Conservation (phyloP, 2,113 vertebrate species). For the Coturnix japonica region DNA sequence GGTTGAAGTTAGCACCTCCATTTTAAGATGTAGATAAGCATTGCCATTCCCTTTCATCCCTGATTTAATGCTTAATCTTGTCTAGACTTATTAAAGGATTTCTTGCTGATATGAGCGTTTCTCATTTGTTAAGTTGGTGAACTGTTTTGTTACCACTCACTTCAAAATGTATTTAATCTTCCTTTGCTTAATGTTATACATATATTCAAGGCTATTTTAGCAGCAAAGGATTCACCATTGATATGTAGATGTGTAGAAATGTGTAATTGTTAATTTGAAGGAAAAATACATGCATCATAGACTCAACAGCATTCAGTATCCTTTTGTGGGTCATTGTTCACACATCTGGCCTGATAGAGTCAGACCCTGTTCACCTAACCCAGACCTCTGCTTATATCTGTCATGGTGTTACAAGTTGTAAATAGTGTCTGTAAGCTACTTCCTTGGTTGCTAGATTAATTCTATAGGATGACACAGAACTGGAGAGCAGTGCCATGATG, state of each 20-base stretch:
- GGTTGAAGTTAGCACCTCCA: not conserved
- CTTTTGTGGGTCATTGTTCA: not conserved
- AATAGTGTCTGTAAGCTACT: not conserved
- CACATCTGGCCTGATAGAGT: not conserved
- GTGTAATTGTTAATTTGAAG: not conserved
- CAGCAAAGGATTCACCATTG: rapidly evolving
- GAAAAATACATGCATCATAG: not conserved
- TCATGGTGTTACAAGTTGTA: not conserved
- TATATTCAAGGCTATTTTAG: not conserved
- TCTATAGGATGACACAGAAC: not conserved
- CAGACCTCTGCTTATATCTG: not conserved
- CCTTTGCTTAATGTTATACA: not conserved
- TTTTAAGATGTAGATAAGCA: not conserved
- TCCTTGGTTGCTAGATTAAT: not conserved
- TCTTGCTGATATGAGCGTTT: not conserved
- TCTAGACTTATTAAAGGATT: not conserved
- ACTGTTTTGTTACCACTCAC: not conserved
- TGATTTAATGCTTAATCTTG: not conserved
- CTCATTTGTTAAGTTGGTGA: not conserved
- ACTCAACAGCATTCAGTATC: not conserved
- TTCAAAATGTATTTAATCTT: not conserved
- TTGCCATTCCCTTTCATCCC: not conserved
- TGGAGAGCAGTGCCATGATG: not conserved
- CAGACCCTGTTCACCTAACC: not conserved
- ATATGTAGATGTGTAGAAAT: not conserved